A percentile compares a stretch with the other conserved stretches of the same genome.
These are phyloP conservation scores for Hyles euphorbiae DNA, from an alignment of 1,140 invertebrate species.

Conservation along the genomic window DNA sequence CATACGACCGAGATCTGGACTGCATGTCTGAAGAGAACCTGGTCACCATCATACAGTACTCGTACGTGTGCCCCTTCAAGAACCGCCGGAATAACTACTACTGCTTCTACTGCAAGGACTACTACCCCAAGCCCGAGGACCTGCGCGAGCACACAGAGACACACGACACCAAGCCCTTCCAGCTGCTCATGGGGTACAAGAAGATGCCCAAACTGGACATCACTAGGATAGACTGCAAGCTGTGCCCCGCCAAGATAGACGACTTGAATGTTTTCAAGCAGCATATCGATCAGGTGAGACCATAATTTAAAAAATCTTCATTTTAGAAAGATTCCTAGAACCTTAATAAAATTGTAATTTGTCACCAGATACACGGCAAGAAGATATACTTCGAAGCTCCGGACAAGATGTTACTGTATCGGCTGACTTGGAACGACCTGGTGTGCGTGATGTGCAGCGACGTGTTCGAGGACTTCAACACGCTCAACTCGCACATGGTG, in stretches of 20 bases:
- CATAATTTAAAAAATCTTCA: no score
- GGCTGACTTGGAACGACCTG: conserved; percentile 60
- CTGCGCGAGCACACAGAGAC: conserved; percentile 56
- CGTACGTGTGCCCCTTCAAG: conserved; percentile 63
- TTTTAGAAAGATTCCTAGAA: no score
- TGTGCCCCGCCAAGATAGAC: conserved; percentile 57
- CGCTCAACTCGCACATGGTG: conserved; percentile 61
- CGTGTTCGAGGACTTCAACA: conserved; percentile 66
- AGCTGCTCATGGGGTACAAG: conserved; percentile 57
- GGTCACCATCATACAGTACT: conserved; percentile 60
- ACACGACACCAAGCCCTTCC: conserved; percentile 65
- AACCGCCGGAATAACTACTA: conserved; percentile 68
- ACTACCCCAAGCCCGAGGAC: conserved; percentile 63
- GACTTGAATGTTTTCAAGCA: conserved; percentile 57
- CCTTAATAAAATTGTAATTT: no score
- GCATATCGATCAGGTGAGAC: conserved; percentile 41
- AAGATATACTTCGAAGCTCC: conserved; percentile 64
- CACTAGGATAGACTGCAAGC: conserved; percentile 58
- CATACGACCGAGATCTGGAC: conserved; percentile 54
- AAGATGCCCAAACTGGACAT: conserved; percentile 69
- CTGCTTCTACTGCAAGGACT: conserved; percentile 68
- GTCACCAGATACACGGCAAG: conserved; percentile 37
- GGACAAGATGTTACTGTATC: conserved; percentile 53
- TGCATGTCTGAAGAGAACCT: conserved; percentile 66
- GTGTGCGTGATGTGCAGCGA: conserved; percentile 65